Conservation (phyloP, 2,888 invertebrate species). For the Agrochola circellaris region DNA sequence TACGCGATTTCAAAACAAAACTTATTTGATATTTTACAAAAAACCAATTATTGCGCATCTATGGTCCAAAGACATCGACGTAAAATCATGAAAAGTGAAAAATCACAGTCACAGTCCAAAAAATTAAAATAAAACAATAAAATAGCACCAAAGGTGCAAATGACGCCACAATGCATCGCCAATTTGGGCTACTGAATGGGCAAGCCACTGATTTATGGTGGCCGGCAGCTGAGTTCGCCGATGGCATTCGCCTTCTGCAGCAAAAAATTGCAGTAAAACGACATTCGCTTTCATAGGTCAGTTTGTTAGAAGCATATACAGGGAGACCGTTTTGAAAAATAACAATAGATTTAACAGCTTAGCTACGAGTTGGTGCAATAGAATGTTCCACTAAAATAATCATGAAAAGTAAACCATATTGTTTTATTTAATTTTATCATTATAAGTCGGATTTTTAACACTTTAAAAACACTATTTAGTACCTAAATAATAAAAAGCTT, state of each 20-base stretch:
- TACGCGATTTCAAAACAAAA: background rate
- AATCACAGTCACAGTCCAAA: background rate
- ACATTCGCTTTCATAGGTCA: constrained; percentile 83
- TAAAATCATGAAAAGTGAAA: constrained; percentile 27
- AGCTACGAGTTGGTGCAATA: background rate
- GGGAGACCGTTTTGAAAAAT: constrained; percentile 47
- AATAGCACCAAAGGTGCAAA: constrained; percentile 62
- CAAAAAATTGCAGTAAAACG: constrained; percentile 74
- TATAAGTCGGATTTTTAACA: background rate
- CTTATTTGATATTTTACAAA: background rate
- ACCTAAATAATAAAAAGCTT: background rate
- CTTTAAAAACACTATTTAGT: background rate
- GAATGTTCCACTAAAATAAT: background rate
- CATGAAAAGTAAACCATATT: background rate
- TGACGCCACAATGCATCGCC: constrained; percentile 66
- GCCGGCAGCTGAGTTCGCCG: constrained; percentile 78
- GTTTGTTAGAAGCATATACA: constrained; percentile 67
- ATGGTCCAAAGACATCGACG: background rate
- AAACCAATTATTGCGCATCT: background rate
- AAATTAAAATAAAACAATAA: constrained; percentile 51
- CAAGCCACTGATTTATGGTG: constrained; percentile 79
- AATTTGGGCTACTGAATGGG: constrained; percentile 78
- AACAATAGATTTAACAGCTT: background rate
- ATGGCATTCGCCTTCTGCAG: constrained; percentile 60
- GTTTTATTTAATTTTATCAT: background rate